Base-by-base conservation (phyloP, 2,797 vertebrate species). In the Meriones psammophilus region DNA sequence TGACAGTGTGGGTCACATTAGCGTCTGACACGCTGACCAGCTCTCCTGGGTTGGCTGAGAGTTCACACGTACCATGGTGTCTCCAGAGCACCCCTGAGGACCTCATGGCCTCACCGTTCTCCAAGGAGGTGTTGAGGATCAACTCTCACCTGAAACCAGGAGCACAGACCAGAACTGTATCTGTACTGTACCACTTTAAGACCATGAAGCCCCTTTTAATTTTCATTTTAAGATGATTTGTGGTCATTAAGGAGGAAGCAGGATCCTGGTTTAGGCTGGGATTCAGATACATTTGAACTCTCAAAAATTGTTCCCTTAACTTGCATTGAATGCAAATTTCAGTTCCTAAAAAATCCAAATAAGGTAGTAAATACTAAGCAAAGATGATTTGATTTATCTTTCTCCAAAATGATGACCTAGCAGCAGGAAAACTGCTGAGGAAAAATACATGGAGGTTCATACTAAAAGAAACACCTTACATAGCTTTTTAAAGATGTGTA, bases 291-390 rank as follows among this genome's bases (percentile, higher is more conserved):
- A 68, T 88, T 17, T 8, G 18, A 94, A 89, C 56, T 30, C 60
- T 88, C 36, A 30, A 64, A 93, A 74, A 69, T 0, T 74, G 42
- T 85, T 93, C 68, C 22, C 24, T 95, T 89, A 90, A 95, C 88
- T 94, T 98, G 95, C 92, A 62, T 3, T 22, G 56, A 87, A 95
- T 50, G 97, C 97, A 96, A 80, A 97, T 97, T 97, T 98, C 96
- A 83, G 94, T 97, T 98, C 97, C 97, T 94, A 20, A 96, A 97
- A 94, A 66, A 60, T 3, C 5, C 87, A 78, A 95, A 89, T 93
- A 97, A 64, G 15, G 95, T 26, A 62, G 68, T 78, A 54, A 39
- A 42, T 91, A 64, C 62, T 56, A 92, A 96, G 66, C 89, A 69
- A 96, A 96, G 94, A 50, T 93, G 62, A 46, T 94, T 87, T 94